These are phyloP conservation scores for Labroides dimidiatus DNA, from an alignment of 2,797 vertebrate species.

Conservation along the genomic window DNA sequence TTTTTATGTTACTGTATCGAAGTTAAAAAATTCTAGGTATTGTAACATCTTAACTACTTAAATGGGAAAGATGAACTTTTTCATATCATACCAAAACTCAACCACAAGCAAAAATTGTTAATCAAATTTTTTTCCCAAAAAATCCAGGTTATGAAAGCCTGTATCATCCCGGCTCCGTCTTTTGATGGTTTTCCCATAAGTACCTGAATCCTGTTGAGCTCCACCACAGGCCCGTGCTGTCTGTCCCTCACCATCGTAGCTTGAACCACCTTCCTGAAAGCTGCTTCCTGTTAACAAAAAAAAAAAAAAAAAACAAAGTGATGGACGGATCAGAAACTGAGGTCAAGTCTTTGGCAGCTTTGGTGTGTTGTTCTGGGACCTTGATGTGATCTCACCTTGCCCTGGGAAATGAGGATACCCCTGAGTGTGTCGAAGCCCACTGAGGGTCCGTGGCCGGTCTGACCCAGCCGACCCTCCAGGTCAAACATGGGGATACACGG, in stretches of 20 bases:
- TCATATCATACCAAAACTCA: no score
- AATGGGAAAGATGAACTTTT: no score
- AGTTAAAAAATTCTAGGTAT: no score
- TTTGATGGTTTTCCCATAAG: neutral
- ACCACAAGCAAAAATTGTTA: no score
- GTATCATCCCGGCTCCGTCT: no score
- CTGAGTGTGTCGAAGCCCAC: conserved; percentile 95
- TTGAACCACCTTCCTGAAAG: conserved; percentile 99
- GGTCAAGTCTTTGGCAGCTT: no score
- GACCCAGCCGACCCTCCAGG: conserved; percentile 94
- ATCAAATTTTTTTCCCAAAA: no score
- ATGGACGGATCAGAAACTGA: neutral
- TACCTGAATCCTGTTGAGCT: conserved; percentile 98
- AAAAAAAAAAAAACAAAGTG: neutral
- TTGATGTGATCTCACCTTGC: conserved; percentile 86
- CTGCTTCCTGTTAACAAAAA: conserved; percentile 88
- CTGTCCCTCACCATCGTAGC: conserved; percentile 98
- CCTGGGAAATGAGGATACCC: conserved; percentile 98
- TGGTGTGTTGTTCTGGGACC: neutral
- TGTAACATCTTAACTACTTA: no score
- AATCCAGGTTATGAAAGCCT: no score
- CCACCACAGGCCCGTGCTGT: conserved; percentile 97
- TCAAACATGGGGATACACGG: conserved; percentile 99
- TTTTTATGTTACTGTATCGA: no score
- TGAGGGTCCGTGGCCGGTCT: conserved; percentile 92